Base-by-base conservation (phyloP, 2,113 vertebrate genomes). In the Malurus melanocephalus region DNA sequence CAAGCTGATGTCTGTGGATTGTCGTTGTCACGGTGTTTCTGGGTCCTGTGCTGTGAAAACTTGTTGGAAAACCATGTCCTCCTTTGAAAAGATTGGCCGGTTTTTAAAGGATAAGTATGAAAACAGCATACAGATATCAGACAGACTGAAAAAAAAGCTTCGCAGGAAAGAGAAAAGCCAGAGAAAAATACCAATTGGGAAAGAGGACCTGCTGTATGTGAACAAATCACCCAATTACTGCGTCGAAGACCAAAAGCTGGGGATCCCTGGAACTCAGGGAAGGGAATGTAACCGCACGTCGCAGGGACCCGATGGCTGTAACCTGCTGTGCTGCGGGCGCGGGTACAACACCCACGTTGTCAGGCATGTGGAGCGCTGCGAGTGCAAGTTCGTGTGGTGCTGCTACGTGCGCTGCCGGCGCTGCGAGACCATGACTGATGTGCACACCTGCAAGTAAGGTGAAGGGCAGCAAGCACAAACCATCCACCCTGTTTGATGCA, bases 31-130 rank as follows among this genome's bases (percentile, higher is more conserved):
- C 0, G 99, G 99, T 26, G 98, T 99, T 81, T 99, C 99, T 1
- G 99, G 99, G 42, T 99, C 99, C n/a, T 99, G 99, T 13, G 99
- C 98, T 2, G 98, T 99, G 85, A 99, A 99, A 97, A 99, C 99
- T 0, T 99, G 99, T 53, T 99, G 99, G 99, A 98, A 98, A 95
- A 98, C 98, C 5, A 98, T 99, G 98, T 98, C 99, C 5, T 91
- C 98, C 10, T 99, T 99, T 64, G 97, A 98, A 75, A 98, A 97
- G 21, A 97, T 99, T 18, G 99, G 99, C 14, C 87, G 65, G 4
- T 98, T 98, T 92, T 96, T 99, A 93, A 99, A 99, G 96, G 98
- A 99, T 45, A 98, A 98, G 56, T 99, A 99, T 23, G 99, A 99
- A 94, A 97, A 92, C 95, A 99, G 99, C 88, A 89, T 99, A 43